Evolutionary conservation across 2,797 vertebrate species (phyloP).

Genomic region (Cyclopterus lumpus): DNA sequence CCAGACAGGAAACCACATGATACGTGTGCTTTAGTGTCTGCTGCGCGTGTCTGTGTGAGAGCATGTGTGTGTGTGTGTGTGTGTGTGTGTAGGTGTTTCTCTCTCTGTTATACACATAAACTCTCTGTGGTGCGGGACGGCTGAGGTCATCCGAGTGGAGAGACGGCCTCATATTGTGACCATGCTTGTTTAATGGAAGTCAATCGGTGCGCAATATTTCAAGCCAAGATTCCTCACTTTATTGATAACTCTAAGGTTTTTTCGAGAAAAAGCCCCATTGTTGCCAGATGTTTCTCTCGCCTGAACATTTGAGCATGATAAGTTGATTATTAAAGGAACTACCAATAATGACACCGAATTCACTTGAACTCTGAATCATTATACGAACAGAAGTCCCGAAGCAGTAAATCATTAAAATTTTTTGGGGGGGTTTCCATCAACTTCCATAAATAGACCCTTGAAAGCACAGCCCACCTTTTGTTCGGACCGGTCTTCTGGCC

Average conservation of each 20-base stretch:
- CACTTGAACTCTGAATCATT: neutral
- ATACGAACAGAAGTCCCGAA: conserved; percentile 19
- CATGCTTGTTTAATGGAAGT: conserved; percentile 57
- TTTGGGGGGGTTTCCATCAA: neutral
- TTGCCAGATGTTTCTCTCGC: conserved; percentile 46
- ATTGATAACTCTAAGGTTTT: conserved; percentile 56
- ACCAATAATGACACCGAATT: neutral
- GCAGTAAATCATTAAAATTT: conserved; percentile 10
- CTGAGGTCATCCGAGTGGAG: conserved; percentile 78
- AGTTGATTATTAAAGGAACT: neutral
- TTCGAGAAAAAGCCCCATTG: conserved; percentile 37
- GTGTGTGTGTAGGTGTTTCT: conserved; percentile 70
- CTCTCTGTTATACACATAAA: conserved; percentile 78
- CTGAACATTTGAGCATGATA: conserved; percentile 14
- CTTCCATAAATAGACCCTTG: conserved; percentile 37
- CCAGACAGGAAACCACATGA: conserved; percentile 83
- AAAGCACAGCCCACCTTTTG: conserved; percentile 41
- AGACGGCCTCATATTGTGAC: conserved; percentile 55
- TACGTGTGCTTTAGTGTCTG: conserved; percentile 68
- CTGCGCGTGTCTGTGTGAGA: conserved; percentile 47
- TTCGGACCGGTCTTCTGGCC: conserved; percentile 15
- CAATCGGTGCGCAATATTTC: conserved; percentile 32
- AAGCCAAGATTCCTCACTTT: conserved; percentile 47
- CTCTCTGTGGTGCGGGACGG: conserved; percentile 63
- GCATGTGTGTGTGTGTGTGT: conserved; percentile 55